Evolutionary conservation across 2,797 vertebrate species (phyloP).

Genomic region (Molothrus aeneus): DNA sequence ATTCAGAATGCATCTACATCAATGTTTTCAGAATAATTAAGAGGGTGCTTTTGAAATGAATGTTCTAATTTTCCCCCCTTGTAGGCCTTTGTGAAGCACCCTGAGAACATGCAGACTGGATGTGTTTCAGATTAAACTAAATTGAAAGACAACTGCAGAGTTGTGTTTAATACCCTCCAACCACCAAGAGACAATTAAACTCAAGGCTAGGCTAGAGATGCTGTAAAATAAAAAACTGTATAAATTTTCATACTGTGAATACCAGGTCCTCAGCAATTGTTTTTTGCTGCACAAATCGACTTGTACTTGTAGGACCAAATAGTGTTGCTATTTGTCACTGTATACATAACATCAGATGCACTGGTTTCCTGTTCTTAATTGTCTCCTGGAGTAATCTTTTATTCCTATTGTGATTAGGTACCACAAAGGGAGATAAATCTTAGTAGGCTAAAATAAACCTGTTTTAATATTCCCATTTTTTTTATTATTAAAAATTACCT

Average conservation of each 20-base stretch:
- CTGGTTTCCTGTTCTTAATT: background rate
- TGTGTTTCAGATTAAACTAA: background rate
- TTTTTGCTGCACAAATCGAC: background rate
- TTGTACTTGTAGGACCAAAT: background rate
- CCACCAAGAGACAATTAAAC: background rate
- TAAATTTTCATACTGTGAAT: background rate
- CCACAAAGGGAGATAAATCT: background rate
- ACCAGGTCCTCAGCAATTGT: background rate
- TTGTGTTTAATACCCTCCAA: background rate
- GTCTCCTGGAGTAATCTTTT: background rate
- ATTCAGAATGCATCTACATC: background rate
- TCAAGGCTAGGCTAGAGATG: background rate
- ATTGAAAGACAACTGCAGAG: background rate
- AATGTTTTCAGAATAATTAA: background rate
- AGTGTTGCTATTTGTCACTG: background rate
- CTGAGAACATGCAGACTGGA: background rate
- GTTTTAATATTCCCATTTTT: background rate
- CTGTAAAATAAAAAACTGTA: background rate
- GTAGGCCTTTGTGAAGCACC: background rate
- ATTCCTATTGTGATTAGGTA: background rate
- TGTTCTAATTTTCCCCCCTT: background rate
- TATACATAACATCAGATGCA: background rate
- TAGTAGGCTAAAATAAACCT: background rate
- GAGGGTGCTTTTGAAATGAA: background rate
- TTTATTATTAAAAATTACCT: background rate